phyloP scores from a whole-genome alignment of 2,888 invertebrate genomes.

The Timema cristinae region DNA sequence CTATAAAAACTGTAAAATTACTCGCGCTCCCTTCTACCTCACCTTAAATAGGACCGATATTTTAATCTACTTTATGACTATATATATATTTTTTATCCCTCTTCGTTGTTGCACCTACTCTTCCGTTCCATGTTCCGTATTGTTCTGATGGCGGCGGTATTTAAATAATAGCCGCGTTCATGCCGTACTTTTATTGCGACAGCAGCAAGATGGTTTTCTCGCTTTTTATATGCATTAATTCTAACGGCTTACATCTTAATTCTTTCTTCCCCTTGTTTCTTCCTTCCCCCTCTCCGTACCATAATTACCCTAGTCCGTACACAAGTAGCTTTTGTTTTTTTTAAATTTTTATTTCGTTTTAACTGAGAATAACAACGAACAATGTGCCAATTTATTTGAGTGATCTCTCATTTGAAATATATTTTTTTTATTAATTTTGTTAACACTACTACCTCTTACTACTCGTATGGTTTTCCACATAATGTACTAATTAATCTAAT shows the following conservation, averaged over 20 bases:
- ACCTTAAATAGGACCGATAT: too few relatives aligned
- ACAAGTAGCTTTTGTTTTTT: constrained; percentile 6
- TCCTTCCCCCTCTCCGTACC: not conserved
- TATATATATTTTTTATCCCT: too few relatives aligned
- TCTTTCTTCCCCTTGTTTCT: constrained; percentile 25
- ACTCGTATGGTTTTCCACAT: too few relatives aligned
- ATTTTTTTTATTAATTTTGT: too few relatives aligned
- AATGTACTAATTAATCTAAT: too few relatives aligned
- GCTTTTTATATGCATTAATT: constrained; percentile 28
- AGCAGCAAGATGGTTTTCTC: constrained; percentile 13
- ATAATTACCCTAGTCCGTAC: constrained; percentile 25
- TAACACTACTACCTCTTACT: too few relatives aligned
- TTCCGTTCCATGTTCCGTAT: too few relatives aligned
- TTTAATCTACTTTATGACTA: too few relatives aligned
- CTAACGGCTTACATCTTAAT: constrained; percentile 30
- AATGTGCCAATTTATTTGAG: not conserved
- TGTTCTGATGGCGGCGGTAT: constrained; percentile 21
- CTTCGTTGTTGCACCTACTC: too few relatives aligned
- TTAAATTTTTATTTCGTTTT: not conserved
- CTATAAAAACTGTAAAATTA: too few relatives aligned
- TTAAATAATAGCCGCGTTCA: constrained; percentile 26
- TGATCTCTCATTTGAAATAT: too few relatives aligned
- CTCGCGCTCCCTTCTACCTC: too few relatives aligned
- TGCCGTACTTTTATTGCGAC: constrained; percentile 26
- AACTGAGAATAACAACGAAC: not conserved